These are phyloP conservation scores for Enteromius anoplus DNA, from an alignment of 2,797 vertebrate species.

Conservation along the genomic window DNA sequence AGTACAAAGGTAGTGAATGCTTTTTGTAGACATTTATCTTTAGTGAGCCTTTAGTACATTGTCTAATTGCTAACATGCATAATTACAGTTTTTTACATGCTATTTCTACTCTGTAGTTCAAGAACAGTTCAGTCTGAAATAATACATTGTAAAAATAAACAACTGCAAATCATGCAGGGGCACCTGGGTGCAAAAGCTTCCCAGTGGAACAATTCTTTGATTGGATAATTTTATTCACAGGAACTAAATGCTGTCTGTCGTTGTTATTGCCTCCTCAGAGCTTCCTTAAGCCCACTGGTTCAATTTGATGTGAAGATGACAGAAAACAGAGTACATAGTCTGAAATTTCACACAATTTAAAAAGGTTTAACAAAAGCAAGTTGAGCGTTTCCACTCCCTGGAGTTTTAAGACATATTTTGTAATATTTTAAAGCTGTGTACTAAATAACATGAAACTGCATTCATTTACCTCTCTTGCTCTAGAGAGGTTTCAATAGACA, in stretches of 20 bases:
- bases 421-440: not conserved
- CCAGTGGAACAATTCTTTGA: slow-evolving; percentile 16
- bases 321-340: not conserved
- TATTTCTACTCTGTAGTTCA: not conserved
- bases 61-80: not conserved
- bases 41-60: not conserved
- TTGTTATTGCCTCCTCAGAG: slow-evolving; percentile 41
- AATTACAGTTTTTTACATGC: not conserved
- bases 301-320: slow-evolving; percentile 9
- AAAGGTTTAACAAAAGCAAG: not conserved
- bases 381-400: not conserved
- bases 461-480: slow-evolving; percentile 2
- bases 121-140: slow-evolving; percentile 11
- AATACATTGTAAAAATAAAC: slow-evolving; percentile 10
- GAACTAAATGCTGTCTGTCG: slow-evolving; percentile 38
- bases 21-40: not conserved
- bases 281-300: slow-evolving; percentile 34
- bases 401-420: slow-evolving; percentile 1
- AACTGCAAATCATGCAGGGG: not conserved
- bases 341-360: not conserved
- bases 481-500: not conserved
- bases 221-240: slow-evolving; percentile 43
- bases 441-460: not conserved
- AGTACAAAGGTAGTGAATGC: not conserved
- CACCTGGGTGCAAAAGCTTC: not conserved